Base-by-base conservation (phyloP, 2,113 vertebrate genomes). In the Passer domesticus region DNA sequence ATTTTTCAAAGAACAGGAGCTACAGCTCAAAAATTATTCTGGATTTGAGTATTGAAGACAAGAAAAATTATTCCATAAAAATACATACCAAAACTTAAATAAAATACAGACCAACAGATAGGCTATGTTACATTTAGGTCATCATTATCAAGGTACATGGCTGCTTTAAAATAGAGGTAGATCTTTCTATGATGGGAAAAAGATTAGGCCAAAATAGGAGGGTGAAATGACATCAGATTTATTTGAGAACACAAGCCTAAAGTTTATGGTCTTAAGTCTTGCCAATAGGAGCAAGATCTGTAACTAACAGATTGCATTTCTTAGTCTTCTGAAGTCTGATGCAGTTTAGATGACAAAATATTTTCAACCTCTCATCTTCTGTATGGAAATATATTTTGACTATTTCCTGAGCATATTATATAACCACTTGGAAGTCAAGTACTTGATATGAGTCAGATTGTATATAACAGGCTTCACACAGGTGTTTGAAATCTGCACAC, bases 81-180 rank as follows among this genome's bases (percentile, higher is more conserved):
- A 74, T 28, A 13, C 8, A 20, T 44, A 18, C 6, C 69, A 79
- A 75, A 25, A 11, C 7, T 60, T 43, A 33, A 53, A 85, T 9
- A 37, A 72, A 50, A 60, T 27, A 41, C 5, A 11, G 25, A 53
- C 7, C 3, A 22, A 66, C 3, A 60, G 3, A 28, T 3, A 52
- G 10, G 1, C 13, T 69, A 46, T 0, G 0, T 33, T 83, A 67
- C 58, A 59, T 75, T 70, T 59, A 67, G 6, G 11, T 7, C 16
- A 67, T 25, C 10, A 37, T 43, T 78, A 33, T 30, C 21, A 39
- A 83, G 63, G 33, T 30, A n/a, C 3, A 8, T 1, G 35, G 25
- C 31, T 41, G 4, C 2, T n/a, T 89, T 62, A 87, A 84, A 70
- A 62, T 35, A 9, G 6, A 72, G 2, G 4, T 27, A 49, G 11